A percentile compares a stretch with the other conserved stretches of the same genome.
These are phyloP conservation scores for Callithrix jacchus DNA, from an alignment of 2,113 vertebrate species.

Conservation along the genomic window DNA sequence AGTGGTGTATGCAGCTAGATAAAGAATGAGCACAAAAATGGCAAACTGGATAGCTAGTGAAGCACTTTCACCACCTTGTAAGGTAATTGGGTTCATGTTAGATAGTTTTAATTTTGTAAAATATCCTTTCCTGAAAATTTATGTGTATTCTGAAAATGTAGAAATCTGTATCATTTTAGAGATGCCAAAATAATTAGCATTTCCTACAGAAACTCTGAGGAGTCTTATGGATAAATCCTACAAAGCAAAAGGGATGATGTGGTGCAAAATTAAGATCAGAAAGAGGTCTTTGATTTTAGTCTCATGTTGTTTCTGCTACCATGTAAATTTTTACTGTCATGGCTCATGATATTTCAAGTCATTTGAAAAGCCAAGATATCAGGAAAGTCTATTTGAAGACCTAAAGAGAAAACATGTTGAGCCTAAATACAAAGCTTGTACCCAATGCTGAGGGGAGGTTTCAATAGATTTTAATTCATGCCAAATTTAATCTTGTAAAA, in stretches of 20 bases:
- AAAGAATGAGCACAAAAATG: background rate
- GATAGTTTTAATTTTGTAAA: constrained; percentile 32
- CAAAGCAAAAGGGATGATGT: background rate
- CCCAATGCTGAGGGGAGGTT: background rate
- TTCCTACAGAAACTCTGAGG: background rate
- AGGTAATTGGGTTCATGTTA: background rate
- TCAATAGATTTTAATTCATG: constrained; percentile 15
- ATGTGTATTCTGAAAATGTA: background rate
- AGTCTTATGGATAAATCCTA: background rate
- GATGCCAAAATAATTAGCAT: background rate
- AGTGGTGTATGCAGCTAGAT: background rate
- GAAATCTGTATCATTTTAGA: constrained; percentile 11
- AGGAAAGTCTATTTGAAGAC: constrained; percentile 18
- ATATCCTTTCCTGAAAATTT: background rate
- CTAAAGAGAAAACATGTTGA: background rate
- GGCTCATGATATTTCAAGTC: constrained; percentile 26
- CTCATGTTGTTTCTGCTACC: background rate
- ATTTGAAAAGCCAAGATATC: constrained; percentile 32
- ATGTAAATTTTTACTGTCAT: background rate
- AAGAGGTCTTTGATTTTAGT: constrained; percentile 44
- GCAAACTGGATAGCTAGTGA: background rate
- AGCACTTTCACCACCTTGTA: background rate
- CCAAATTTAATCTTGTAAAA: constrained; percentile 17
- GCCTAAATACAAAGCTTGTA: constrained; percentile 19
- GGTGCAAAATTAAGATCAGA: background rate